Evolutionary conservation across 1,140 invertebrate species (phyloP), one percentile per base, ranked within the genome.

Genomic region (Neodiprion pinetum): DNA sequence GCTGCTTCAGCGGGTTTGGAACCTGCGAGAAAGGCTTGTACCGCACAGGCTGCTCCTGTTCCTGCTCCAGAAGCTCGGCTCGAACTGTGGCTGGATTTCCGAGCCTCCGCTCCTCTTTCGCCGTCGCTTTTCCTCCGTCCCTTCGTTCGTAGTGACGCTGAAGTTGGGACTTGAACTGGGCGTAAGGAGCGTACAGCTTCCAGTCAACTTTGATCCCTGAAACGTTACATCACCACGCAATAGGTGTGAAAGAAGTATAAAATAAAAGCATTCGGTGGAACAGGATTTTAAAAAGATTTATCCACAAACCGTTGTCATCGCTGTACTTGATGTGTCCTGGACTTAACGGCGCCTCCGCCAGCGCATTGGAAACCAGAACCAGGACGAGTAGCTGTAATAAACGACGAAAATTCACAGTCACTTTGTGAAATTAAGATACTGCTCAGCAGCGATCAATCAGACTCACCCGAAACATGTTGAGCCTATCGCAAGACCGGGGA

Each of bases 291-390:
- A 77, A 12, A 69, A 49, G 48, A 23, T 12, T 28, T 53, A 23
- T 28, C 9, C 21, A 78, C 77, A 84, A 74, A 88, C 87, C 86
- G 68, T 84, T 80, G 17, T 80, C 77, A 74, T 85, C 81, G 67
- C 72, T 81, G 70, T 88, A 87, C n/a, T 84, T 81, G 23, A 85
- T 77, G 28, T 85, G 84, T 23, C 83, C 81, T 73, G 83, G 82
- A 0, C 83, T 79, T 4, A 82, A 70, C n/a, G 77, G 73, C 21
- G 81, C 71, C 75, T 82, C 73, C 17, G 81, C 84, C 72, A 79
- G 72, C 47, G 79, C 73, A 0, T 75, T 73, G 47, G 82, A 76
- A 7, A 81, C 49, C 67, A 86, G 28, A 9, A 76, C 71, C 66
- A 82, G 17, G n/a, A 85, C 40, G 49, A 85, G 61, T 67, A 80